A percentile compares a stretch with the other conserved stretches of the same genome.
Evolutionary conservation across 53 echinoderm and acorn worm genomes (phyloP).

Genomic region (Stichopus horrens): DNA sequence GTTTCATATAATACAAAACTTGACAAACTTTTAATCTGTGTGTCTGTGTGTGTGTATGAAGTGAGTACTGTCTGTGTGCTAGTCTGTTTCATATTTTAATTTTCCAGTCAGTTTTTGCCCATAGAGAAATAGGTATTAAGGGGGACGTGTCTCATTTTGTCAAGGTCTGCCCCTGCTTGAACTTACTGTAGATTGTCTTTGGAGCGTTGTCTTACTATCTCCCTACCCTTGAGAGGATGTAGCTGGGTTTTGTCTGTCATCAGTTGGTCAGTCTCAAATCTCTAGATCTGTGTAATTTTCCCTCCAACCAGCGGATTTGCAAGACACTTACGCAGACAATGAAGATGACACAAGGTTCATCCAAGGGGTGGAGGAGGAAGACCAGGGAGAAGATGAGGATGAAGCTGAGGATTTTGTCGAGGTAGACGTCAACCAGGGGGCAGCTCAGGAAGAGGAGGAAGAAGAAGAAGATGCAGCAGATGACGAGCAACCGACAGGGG

Average conservation of each 20-base stretch:
- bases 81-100: too few relatives aligned
- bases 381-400: constrained; percentile 6
- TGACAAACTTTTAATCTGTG: background rate
- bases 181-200: too few relatives aligned
- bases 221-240: too few relatives aligned
- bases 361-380: constrained; percentile 23
- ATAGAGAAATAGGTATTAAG: too few relatives aligned
- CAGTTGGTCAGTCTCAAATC: too few relatives aligned
- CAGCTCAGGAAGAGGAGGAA: background rate
- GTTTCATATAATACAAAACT: background rate
- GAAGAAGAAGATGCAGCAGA: constrained; percentile 10
- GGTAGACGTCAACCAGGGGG: background rate
- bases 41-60: too few relatives aligned
- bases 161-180: too few relatives aligned
- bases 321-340: constrained; percentile 17
- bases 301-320: constrained; percentile 4
- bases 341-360: constrained; percentile 23
- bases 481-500: background rate
- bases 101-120: too few relatives aligned
- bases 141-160: too few relatives aligned
- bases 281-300: background rate
- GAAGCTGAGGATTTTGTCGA: constrained; percentile 23
- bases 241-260: too few relatives aligned
- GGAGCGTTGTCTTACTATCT: too few relatives aligned
- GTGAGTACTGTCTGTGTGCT: too few relatives aligned